A percentile compares a stretch with the other conserved stretches of the same genome.
These are phyloP conservation scores for Cyclophora punctaria DNA, from an alignment of 2,888 invertebrate genomes.

Conservation along the genomic window DNA sequence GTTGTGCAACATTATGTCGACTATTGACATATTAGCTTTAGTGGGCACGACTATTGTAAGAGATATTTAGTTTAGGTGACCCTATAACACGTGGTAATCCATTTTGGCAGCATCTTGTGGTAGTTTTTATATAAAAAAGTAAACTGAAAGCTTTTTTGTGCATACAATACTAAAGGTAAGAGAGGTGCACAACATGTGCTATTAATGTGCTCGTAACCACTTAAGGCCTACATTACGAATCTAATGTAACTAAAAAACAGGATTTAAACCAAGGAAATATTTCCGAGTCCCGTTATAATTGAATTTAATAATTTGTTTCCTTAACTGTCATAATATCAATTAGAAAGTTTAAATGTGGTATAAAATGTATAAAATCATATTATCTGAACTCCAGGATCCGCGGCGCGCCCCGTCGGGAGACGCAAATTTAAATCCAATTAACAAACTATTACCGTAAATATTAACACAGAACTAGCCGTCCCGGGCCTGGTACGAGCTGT, in stretches of 20 bases:
- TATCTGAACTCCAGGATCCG: slow-evolving; percentile 49
- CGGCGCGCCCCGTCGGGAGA: slow-evolving; percentile 45
- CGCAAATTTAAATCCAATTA: slow-evolving; percentile 59
- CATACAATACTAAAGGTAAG: no score
- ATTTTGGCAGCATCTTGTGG: neutral
- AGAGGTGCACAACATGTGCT: no score
- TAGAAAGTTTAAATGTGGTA: slow-evolving; percentile 40
- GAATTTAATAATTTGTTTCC: slow-evolving; percentile 23
- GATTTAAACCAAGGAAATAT: no score
- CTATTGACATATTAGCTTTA: slow-evolving; percentile 64
- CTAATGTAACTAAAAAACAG: no score
- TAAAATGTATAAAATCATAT: slow-evolving; percentile 27
- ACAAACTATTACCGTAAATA: slow-evolving; percentile 37
- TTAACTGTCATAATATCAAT: slow-evolving; percentile 20
- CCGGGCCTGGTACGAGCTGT: slow-evolving; percentile 3
- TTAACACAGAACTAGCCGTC: neutral
- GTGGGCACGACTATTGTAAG: slow-evolving; percentile 38
- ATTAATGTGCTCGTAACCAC: no score
- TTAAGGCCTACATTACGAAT: no score
- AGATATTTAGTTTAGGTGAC: slow-evolving; percentile 32
- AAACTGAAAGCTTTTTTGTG: no score
- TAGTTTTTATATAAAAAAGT: no score
- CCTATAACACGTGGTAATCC: slow-evolving; percentile 28
- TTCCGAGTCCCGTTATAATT: neutral
- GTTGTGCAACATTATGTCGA: slow-evolving; percentile 54